Conservation (phyloP, 35 echinoderm and acorn worm genomes). For the Lytechinus variegatus region DNA sequence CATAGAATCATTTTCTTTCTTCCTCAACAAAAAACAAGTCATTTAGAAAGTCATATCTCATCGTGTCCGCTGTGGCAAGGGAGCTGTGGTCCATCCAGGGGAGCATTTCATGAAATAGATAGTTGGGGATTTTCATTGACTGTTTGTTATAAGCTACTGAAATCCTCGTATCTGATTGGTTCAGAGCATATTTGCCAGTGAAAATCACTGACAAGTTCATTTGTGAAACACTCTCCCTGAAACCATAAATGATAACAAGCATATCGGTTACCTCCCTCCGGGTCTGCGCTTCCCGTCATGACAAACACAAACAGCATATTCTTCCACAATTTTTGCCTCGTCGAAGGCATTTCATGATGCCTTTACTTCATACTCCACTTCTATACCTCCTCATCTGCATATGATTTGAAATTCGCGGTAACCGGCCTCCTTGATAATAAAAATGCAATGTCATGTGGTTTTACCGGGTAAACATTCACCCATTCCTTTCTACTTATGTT, state of each 20-base stretch:
- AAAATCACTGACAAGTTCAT: no score
- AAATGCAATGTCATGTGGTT: background rate
- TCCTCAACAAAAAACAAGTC: background rate
- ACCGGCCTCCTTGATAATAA: background rate
- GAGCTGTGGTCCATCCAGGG: background rate
- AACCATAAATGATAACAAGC: background rate
- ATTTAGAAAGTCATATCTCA: background rate
- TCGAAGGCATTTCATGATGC: background rate
- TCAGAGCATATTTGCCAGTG: no score
- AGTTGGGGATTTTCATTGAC: no score
- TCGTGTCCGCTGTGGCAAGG: background rate
- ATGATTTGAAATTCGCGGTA: background rate
- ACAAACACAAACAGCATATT: background rate
- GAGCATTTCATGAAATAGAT: no score
- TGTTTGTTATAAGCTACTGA: no score
- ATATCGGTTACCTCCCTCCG: background rate
- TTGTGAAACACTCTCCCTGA: background rate
- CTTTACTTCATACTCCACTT: background rate
- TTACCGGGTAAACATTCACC: background rate
- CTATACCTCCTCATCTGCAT: background rate
- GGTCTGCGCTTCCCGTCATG: background rate
- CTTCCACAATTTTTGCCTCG: background rate
- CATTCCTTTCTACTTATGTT: background rate
- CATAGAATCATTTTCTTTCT: background rate
- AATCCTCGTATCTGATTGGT: no score